Evolutionary conservation across 2,888 invertebrate genomes (phyloP).

Genomic region (Aspidiotus destructor): DNA sequence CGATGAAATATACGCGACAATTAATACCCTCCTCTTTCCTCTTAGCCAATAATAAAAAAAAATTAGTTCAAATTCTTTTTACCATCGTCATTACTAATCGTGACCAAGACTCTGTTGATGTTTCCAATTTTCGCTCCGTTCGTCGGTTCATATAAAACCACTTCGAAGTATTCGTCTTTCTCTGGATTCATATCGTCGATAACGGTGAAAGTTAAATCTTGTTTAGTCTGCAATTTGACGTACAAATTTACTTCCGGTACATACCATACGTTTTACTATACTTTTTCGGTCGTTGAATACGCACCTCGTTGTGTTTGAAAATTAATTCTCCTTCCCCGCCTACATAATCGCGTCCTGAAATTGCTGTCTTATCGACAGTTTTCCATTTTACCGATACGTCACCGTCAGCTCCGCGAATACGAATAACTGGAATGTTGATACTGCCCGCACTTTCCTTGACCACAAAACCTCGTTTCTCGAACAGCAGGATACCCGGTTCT

Average conservation of each 20-base stretch:
- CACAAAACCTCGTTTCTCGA: conserved; percentile 48
- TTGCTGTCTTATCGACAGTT: conserved; percentile 50
- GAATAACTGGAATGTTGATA: conserved; percentile 44
- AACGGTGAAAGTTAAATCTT: conserved; percentile 47
- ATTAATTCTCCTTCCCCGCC: conserved; percentile 46
- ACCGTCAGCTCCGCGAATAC: conserved; percentile 49
- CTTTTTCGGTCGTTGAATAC: no score
- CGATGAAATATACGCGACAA: background rate
- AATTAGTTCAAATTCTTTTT: conserved; percentile 16
- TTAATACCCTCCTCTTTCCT: no score
- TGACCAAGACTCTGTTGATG: conserved; percentile 45
- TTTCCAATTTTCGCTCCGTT: conserved; percentile 46
- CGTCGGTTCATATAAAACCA: conserved; percentile 45
- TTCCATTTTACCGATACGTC: conserved; percentile 46
- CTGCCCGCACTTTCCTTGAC: conserved; percentile 49
- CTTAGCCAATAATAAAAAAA: background rate
- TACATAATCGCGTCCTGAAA: conserved; percentile 46
- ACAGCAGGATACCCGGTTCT: conserved; percentile 50
- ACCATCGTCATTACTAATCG: conserved; percentile 49
- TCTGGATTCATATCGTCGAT: conserved; percentile 50
- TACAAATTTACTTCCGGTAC: no score
- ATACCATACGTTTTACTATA: no score
- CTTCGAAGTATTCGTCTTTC: conserved; percentile 52
- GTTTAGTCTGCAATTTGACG: conserved; percentile 42
- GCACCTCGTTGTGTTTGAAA: conserved; percentile 45